Conservation (phyloP, 2,113 vertebrate species). For the Pterocles gutturalis region DNA sequence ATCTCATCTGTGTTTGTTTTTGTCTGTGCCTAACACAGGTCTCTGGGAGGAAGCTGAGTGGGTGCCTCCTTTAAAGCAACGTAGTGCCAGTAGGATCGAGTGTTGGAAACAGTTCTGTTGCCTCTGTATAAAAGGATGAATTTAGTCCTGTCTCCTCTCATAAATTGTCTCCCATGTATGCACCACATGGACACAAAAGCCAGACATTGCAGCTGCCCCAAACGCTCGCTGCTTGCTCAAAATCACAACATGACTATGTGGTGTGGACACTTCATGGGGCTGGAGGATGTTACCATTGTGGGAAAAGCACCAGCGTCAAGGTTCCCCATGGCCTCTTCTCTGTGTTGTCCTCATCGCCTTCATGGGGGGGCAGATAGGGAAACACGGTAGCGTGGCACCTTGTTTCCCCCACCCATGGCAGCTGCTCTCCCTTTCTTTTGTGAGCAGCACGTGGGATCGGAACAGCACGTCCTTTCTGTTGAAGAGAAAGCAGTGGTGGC, state of each 20-base stretch:
- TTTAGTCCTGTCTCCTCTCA: not conserved
- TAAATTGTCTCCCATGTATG: not conserved
- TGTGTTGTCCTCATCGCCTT: not conserved
- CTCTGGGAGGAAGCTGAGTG: not conserved
- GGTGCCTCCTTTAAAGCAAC: not conserved
- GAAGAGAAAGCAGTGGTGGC: not conserved
- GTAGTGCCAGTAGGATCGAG: not conserved
- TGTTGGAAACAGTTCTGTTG: not conserved
- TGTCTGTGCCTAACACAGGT: not conserved
- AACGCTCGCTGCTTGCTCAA: not conserved
- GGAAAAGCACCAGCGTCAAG: not conserved
- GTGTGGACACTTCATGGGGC: not conserved
- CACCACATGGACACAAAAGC: not conserved
- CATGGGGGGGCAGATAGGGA: fast-evolving
- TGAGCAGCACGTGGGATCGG: not conserved
- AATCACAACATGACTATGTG: fast-evolving
- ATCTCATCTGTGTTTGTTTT: not conserved
- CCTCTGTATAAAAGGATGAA: not conserved
- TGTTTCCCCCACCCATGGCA: fast-evolving
- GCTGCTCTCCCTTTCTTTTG: not conserved
- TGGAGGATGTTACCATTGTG: fast-evolving
- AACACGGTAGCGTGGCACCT: fast-evolving
- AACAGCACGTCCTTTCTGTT: not conserved
- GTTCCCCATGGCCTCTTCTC: not conserved
- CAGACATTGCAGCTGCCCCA: not conserved